Evolutionary conservation across 2,888 invertebrate genomes (phyloP), one percentile per base, ranked within the genome.

Genomic region (Spodoptera picta): DNA sequence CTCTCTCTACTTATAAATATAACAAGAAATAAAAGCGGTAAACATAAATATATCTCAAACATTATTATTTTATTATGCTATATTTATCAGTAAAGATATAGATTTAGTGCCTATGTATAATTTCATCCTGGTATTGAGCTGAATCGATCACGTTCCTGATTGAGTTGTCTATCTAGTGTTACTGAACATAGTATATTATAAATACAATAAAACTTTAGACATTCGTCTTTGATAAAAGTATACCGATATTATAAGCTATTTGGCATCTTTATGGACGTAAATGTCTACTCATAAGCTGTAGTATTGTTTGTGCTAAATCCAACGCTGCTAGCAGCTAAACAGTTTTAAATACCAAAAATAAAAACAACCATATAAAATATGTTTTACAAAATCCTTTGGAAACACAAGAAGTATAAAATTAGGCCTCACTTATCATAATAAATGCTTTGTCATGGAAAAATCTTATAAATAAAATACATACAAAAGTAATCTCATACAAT

Each of bases 221-320:
- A 80, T 79, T 79, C 73, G 75, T 75, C 80, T 75, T 78, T 81
- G 79, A 78, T 80, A 81, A 81, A 84, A 86, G 84, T 87, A 81
- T 87, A 87, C 81, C 80, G 73, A 85, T 83, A 87, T 86, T 91
- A 92, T 83, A 90, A 90, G 88, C 92, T 94, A 94, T 94, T 94
- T 94, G 94, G 94, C 94, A 94, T 90, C 93, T 90, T 90, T 75
- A 85, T 89, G 94, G 94, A 94, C 94, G 94, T 90, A 87, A 84
- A 86, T 83, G 87, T 92, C 87, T 84, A 87, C 79, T 86, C 79
- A 81, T 85, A 87, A 86, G 84, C 87, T 85, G 84, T 84, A 77
- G 76, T 83, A 77, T 80, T 77, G 80, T 88, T 90, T 90, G 91
- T 90, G 91, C 91, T 84, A 82, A 73, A 75, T 69, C 70, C 65